A percentile compares a stretch with the other conserved stretches of the same genome.
These are phyloP conservation scores for Nibea albiflora DNA, from an alignment of 2,113 vertebrate species.

Conservation along the genomic window DNA sequence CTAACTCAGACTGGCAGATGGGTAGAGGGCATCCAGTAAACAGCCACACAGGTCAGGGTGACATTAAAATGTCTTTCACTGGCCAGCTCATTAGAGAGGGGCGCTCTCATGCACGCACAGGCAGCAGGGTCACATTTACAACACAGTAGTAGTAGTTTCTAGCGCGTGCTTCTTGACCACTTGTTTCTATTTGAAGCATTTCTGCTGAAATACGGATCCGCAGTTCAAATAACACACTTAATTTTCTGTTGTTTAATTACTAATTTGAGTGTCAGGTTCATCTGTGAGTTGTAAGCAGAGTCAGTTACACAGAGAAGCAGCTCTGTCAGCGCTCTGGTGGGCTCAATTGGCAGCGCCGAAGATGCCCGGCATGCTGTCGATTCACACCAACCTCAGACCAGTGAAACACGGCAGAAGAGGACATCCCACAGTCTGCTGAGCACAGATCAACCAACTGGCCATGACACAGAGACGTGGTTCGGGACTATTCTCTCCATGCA, in stretches of 20 bases:
- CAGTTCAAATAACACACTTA: not conserved
- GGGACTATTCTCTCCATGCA: not conserved
- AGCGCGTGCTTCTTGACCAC: not conserved
- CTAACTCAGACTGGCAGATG: slow-evolving; percentile 74
- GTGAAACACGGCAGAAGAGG: slow-evolving; percentile 39
- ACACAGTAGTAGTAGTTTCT: not conserved
- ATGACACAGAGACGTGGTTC: not conserved
- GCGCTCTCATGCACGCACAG: slow-evolving; percentile 9
- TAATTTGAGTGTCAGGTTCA: not conserved
- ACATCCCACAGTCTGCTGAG: slow-evolving; percentile 48
- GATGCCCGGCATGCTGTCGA: slow-evolving; percentile 30
- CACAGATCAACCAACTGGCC: slow-evolving; percentile 30
- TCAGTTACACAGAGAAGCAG: not conserved
- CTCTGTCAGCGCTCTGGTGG: slow-evolving; percentile 14
- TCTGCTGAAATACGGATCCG: not conserved
- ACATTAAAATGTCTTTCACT: slow-evolving; percentile 71
- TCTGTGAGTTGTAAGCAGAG: not conserved
- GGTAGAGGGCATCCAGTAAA: slow-evolving; percentile 72
- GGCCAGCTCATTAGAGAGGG: slow-evolving; percentile 43
- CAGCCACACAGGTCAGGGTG: slow-evolving; percentile 66
- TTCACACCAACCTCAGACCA: slow-evolving; percentile 40
- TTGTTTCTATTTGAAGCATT: not conserved
- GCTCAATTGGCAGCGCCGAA: slow-evolving; percentile 27
- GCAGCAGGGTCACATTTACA: slow-evolving; percentile 2
- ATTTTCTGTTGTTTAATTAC: not conserved